Conservation (phyloP, 2,888 invertebrate genomes). For the Lochmaea crataegi region DNA sequence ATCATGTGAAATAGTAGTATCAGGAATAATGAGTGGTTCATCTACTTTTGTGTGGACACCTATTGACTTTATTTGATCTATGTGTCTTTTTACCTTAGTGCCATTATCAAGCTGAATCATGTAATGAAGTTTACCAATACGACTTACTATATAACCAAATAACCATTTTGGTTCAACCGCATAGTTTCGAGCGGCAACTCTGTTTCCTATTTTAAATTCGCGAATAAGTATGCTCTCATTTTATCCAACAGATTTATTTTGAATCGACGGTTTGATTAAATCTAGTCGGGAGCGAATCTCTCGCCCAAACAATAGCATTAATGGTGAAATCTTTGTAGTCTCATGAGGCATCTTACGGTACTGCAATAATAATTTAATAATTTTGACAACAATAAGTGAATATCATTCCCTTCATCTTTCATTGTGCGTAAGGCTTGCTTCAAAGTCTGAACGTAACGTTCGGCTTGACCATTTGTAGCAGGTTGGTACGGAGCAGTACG, state of each 20-base stretch:
- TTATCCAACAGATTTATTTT: not conserved
- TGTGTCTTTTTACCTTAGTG: too few species aligned
- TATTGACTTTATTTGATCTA: too few species aligned
- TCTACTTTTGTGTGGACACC: too few species aligned
- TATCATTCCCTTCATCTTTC: not conserved
- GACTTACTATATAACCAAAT: not conserved
- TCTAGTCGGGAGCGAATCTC: not conserved
- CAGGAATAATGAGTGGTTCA: too few species aligned
- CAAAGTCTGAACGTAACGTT: constrained; percentile 40
- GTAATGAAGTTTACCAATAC: too few species aligned
- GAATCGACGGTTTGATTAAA: not conserved
- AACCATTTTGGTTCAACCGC: not conserved
- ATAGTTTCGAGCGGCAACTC: not conserved
- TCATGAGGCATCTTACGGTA: not conserved
- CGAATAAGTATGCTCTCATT: not conserved
- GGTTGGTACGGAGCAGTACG: constrained; percentile 39
- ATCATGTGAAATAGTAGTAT: too few species aligned
- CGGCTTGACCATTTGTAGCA: constrained; percentile 47
- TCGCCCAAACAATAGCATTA: not conserved
- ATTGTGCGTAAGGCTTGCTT: not conserved
- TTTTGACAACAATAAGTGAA: not conserved
- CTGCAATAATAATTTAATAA: not conserved
- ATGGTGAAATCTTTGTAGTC: not conserved
- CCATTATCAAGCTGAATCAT: too few species aligned
- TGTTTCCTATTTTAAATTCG: not conserved